These are phyloP conservation scores for Nannobrachium achirus DNA, from an alignment of 2,113 vertebrate genomes.

Conservation along the genomic window DNA sequence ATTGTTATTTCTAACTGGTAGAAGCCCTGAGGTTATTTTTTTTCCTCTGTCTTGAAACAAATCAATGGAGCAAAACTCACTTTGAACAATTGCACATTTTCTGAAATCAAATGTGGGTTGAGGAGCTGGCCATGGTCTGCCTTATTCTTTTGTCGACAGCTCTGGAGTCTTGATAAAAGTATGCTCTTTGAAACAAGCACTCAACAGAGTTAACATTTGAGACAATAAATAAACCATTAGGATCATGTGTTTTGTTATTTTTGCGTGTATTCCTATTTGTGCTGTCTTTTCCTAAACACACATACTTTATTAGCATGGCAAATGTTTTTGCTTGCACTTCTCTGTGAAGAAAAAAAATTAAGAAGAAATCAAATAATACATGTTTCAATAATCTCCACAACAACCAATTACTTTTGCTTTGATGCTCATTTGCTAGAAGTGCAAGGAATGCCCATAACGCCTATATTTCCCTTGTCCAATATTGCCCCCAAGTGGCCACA, in stretches of 20 bases:
- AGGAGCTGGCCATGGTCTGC: constrained; percentile 62
- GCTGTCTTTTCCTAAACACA: constrained; percentile 47
- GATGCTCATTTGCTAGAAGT: constrained; percentile 27
- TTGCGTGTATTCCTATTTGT: constrained; percentile 53
- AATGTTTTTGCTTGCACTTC: no score
- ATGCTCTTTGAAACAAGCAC: constrained; percentile 69
- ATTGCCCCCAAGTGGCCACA: constrained; percentile 63
- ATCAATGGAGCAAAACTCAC: constrained; percentile 77
- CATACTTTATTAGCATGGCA: neutral
- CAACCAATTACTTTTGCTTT: constrained; percentile 25
- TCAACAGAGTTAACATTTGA: constrained; percentile 57
- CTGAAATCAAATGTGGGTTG: constrained; percentile 72
- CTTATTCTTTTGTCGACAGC: constrained; percentile 71
- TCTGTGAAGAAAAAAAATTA: neutral
- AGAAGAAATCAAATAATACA: constrained; percentile 16
- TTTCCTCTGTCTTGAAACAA: constrained; percentile 77
- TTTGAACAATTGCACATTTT: constrained; percentile 78
- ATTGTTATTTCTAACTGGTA: constrained; percentile 77
- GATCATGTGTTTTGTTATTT: constrained; percentile 55
- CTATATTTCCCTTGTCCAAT: constrained; percentile 38
- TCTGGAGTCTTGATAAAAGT: constrained; percentile 62
- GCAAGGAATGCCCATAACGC: constrained; percentile 35
- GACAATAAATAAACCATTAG: constrained; percentile 50
- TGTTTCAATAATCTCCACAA: constrained; percentile 13
- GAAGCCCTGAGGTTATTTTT: constrained; percentile 75